A percentile compares a stretch with the other conserved stretches of the same genome.
Conservation (phyloP, 2,888 invertebrate species). For the Lepidonotus clava region DNA sequence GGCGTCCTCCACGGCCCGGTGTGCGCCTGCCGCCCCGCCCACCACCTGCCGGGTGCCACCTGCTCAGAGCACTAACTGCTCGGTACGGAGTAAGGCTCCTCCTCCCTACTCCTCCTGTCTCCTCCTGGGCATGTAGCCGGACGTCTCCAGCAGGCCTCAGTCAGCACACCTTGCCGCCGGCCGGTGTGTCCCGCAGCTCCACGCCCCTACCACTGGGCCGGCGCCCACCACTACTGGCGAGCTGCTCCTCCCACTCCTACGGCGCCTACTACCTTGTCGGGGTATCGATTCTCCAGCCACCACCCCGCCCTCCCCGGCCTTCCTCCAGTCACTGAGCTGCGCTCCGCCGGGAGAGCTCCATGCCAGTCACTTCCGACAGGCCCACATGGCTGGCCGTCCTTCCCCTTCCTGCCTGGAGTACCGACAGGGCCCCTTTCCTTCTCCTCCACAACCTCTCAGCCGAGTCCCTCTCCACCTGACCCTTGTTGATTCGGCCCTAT, state of each 20-base stretch:
- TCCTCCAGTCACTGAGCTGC: neutral
- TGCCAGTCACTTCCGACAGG: neutral
- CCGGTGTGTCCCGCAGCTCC: neutral
- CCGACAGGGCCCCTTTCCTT: neutral
- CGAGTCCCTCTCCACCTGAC: neutral
- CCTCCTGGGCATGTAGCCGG: too few species aligned
- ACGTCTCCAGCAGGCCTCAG: neutral
- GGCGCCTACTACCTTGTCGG: neutral
- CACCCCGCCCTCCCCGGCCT: neutral
- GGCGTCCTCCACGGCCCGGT: neutral
- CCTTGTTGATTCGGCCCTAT: neutral
- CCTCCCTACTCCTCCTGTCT: neutral
- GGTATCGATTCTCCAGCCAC: neutral
- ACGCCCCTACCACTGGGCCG: neutral
- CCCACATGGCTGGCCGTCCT: neutral
- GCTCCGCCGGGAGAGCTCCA: neutral
- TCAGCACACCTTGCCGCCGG: neutral
- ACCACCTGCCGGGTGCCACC: slow-evolving; percentile 1
- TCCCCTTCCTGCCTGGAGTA: neutral
- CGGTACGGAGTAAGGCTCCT: too few species aligned
- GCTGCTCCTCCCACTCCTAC: neutral
- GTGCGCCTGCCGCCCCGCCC: neutral
- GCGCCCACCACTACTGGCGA: neutral
- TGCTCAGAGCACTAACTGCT: too few species aligned
- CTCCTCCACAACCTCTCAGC: neutral